A percentile compares a stretch with the other conserved stretches of the same genome.
Evolutionary conservation across 2,797 vertebrate species (phyloP).

Genomic region (Staurois parvus): DNA sequence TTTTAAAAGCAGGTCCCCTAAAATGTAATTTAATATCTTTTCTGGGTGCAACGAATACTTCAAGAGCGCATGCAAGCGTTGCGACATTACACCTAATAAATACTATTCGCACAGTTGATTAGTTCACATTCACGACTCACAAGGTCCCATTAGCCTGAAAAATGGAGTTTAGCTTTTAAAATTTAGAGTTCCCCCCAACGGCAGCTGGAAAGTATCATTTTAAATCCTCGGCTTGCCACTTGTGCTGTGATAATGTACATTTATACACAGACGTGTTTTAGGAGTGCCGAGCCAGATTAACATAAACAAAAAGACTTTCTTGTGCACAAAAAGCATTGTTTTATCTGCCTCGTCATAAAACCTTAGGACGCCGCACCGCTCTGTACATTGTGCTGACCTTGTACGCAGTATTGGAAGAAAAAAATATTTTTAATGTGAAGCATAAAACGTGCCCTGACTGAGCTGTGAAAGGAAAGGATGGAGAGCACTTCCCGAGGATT

Average conservation of each 20-base stretch:
- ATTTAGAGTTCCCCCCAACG: too few species aligned
- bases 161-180: not conserved
- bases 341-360: constrained; percentile 13
- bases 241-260: not conserved
- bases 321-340: not conserved
- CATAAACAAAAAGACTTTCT: not conserved
- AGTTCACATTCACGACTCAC: too few species aligned
- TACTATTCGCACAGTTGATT: too few species aligned
- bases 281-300: not conserved
- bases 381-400: constrained; percentile 25
- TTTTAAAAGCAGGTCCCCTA: too few species aligned
- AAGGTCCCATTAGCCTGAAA: not conserved
- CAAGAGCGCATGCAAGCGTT: too few species aligned
- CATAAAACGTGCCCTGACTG: constrained; percentile 37
- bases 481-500: not conserved
- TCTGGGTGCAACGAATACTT: not conserved
- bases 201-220: not conserved
- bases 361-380: too few species aligned
- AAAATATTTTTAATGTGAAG: constrained; percentile 18
- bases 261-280: constrained; percentile 3
- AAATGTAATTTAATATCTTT: too few species aligned
- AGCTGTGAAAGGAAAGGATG: not conserved
- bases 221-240: not conserved
- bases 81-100: too few species aligned
- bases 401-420: not conserved